Evolutionary conservation across 2,888 invertebrate species (phyloP), one percentile per base, ranked within the genome.

Genomic region (Fissipunctia ypsillon): DNA sequence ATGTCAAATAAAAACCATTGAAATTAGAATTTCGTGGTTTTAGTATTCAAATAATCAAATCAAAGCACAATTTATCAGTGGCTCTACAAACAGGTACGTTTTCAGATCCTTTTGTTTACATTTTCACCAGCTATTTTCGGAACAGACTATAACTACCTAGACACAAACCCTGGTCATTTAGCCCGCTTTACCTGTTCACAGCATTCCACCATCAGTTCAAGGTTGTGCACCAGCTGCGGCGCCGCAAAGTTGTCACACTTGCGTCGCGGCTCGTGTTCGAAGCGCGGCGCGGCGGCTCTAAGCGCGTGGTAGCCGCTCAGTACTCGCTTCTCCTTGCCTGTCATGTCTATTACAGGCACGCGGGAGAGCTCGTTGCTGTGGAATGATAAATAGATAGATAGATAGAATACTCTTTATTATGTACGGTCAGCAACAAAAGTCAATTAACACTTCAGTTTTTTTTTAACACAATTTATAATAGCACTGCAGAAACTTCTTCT

Each of bases 291-390:
- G 3, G 97, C 95, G 41, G 98, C 98, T 0, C 98, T 97, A 56
- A 99, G 97, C 0, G 99, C 99, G 93, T 99, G 99, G 93, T 99
- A 99, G 0, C 99, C 99, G 90, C 98, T 98, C 4, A 99, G 96
- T 52, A 99, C 98, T 71, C 99, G 97, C 91, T 98, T 98, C 93
- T 99, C 99, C 0, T 98, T 98, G 0, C 99, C 99, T 12, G 99
- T 99, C 99, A 99, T 99, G 94, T 99, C 99, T 82, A 99, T 99
- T 19, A 99, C 99, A 86, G 99, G 99, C 57, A 99, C 99, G 93
- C 98, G 98, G 48, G 98, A 97, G 66, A 99, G 94, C 87, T 98
- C 97, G 89, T 94, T 96, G 78, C 97, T 97, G 84, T 2, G 84
- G 2, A 78, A 56, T 22, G 0, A 22, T 28, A 7, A 38, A 25